phyloP scores from a whole-genome alignment of 1,140 invertebrate species.

The Zaprionus ghesquierei region DNA sequence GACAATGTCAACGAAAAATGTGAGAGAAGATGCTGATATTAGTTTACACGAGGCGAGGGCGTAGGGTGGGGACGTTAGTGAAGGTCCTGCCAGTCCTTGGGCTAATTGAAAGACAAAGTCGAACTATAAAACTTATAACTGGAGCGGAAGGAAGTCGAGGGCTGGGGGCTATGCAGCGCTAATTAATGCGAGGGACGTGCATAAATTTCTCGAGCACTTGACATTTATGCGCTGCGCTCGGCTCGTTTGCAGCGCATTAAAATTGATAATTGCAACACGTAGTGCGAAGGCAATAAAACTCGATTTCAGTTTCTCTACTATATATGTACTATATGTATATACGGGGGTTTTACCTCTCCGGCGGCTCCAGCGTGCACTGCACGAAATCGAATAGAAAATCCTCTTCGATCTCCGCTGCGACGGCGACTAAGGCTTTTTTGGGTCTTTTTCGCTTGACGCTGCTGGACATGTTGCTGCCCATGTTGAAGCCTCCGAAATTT shows the following conservation, averaged over 20 bases:
- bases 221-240: constrained; percentile 63
- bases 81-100: not conserved
- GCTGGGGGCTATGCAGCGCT: constrained; percentile 47
- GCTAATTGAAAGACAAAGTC: constrained; percentile 51
- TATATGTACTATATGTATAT: not conserved
- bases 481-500: constrained; percentile 19
- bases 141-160: not conserved
- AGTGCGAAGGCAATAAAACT: constrained; percentile 38
- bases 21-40: constrained; percentile 53
- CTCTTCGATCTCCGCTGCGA: constrained; percentile 39
- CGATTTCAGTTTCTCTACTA: not conserved
- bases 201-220: constrained; percentile 72
- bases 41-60: constrained; percentile 42
- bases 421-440: constrained; percentile 27
- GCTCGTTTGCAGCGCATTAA: constrained; percentile 53
- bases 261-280: constrained; percentile 77
- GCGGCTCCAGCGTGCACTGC: constrained; percentile 71
- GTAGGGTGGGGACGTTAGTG: not conserved
- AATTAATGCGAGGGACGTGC: constrained; percentile 75
- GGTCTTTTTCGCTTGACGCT: constrained; percentile 2
- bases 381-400: constrained; percentile 75
- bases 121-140: constrained; percentile 14
- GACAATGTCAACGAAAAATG: constrained; percentile 15
- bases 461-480: constrained; percentile 18
- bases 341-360: constrained; percentile 53